Base-by-base conservation (phyloP, 2,888 invertebrate genomes). In the Nowickia ferox region DNA sequence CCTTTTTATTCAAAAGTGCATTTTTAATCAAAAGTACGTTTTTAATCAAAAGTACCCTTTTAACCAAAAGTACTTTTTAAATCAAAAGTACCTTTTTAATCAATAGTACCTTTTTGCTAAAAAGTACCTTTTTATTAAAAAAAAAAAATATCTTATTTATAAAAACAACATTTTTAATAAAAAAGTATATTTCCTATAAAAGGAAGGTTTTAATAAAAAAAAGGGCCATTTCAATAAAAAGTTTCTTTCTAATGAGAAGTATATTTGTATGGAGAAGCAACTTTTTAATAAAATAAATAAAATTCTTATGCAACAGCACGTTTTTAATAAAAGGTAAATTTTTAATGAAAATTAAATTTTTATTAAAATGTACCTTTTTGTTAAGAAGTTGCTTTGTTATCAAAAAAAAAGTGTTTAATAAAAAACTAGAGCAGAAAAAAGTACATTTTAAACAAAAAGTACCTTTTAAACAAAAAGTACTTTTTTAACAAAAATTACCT, bases 371-470 rank as follows among this genome's bases (percentile, higher is more conserved):
- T 53, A 48, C 48, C 17, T 48, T 48, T 48, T 48, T 48, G 15
- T 46, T 3, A 46, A 46, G 15, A 46, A 13, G 13, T n/a, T 46
- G 15, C 15, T 10, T 48, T 48, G 17, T 48, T n/a, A n/a, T n/a
- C n/a, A n/a, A 48, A 48, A 48, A 48, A 48, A 46, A 46, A 46
- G 46, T 51, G 17, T n/a, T n/a, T n/a, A n/a, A n/a, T n/a, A n/a
- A n/a, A n/a, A n/a, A n/a, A n/a, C n/a, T n/a, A n/a, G n/a, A n/a
- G n/a, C n/a, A n/a, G n/a, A n/a, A 19, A 19, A 19, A 53, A 19
- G 51, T 51, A n/a, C n/a, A n/a, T n/a, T n/a, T n/a, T n/a, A n/a
- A n/a, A n/a, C n/a, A n/a, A n/a, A n/a, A n/a, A n/a, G n/a, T n/a
- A n/a, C n/a, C n/a, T n/a, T n/a, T n/a, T n/a, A n/a, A n/a, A n/a